Conservation (phyloP, 2,888 invertebrate species). For the Cybosia mesomella region DNA sequence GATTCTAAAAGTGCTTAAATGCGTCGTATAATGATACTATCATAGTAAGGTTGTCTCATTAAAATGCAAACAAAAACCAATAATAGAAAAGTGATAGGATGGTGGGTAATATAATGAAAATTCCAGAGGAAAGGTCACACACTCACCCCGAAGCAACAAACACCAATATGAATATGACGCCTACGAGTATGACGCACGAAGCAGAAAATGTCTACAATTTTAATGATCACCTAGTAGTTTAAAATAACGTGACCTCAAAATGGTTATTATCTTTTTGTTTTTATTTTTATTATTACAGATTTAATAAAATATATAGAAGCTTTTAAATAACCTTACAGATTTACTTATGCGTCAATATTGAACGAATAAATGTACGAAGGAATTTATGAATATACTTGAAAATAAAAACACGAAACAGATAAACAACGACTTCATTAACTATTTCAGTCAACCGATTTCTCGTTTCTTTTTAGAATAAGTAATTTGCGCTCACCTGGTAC, state of each 20-base stretch:
- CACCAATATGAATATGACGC: not conserved
- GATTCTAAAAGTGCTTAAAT: too few species aligned
- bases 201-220: not conserved
- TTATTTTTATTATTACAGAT: too few species aligned
- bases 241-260: too few species aligned
- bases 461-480: not conserved
- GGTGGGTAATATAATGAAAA: not conserved
- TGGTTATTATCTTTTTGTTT: too few species aligned
- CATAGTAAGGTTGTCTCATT: not conserved
- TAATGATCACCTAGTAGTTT: not conserved
- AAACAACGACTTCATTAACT: not conserved
- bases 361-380: not conserved
- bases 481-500: constrained; percentile 37
- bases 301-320: not conserved
- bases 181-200: not conserved
- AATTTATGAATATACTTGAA: not conserved
- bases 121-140: too few species aligned
- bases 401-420: not conserved
- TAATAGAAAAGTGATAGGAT: not conserved
- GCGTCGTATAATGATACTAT: too few species aligned
- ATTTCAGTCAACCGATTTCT: not conserved
- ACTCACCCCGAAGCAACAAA: not conserved
- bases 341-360: not conserved
- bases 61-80: not conserved
- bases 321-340: not conserved